phyloP scores from a whole-genome alignment of 1,140 invertebrate genomes.

The Drosophila pachea region DNA sequence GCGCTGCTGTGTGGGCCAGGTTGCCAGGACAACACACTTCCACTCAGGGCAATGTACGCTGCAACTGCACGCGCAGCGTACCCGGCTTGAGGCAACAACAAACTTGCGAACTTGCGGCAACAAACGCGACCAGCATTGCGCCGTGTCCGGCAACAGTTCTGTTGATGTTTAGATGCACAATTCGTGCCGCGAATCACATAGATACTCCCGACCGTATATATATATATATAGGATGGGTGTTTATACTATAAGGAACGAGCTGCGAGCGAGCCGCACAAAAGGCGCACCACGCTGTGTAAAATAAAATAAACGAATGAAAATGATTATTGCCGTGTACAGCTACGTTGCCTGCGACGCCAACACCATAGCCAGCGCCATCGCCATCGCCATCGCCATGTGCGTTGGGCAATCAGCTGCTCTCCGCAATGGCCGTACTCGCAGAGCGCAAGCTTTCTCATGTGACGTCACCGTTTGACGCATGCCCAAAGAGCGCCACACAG shows the following conservation, averaged over 20 bases:
- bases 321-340: constrained; percentile 43
- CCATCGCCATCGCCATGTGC: constrained; percentile 44
- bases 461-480: constrained; percentile 65
- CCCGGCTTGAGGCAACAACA: constrained; percentile 5
- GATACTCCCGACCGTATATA: too few relatives aligned
- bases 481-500: constrained; percentile 41
- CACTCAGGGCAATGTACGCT: constrained; percentile 34
- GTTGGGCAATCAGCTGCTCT: constrained; percentile 60
- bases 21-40: constrained; percentile 50
- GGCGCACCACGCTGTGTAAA: constrained; percentile 36
- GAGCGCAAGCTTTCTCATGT: constrained; percentile 53
- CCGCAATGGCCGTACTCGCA: background rate
- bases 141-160: constrained; percentile 10
- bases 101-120: background rate
- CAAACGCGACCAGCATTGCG: constrained; percentile 52
- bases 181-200: constrained; percentile 37
- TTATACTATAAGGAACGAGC: too few relatives aligned
- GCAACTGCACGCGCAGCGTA: constrained; percentile 1
- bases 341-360: constrained; percentile 5
- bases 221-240: too few relatives aligned
- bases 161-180: constrained; percentile 53
- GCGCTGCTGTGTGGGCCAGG: constrained; percentile 1
- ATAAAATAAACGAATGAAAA: constrained; percentile 63
- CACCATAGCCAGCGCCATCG: background rate
- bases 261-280: constrained; percentile 4